A percentile compares a stretch with the other conserved stretches of the same genome.
These are phyloP conservation scores for Mechanitis mazaeus DNA, from an alignment of 2,888 invertebrate species.

Conservation along the genomic window DNA sequence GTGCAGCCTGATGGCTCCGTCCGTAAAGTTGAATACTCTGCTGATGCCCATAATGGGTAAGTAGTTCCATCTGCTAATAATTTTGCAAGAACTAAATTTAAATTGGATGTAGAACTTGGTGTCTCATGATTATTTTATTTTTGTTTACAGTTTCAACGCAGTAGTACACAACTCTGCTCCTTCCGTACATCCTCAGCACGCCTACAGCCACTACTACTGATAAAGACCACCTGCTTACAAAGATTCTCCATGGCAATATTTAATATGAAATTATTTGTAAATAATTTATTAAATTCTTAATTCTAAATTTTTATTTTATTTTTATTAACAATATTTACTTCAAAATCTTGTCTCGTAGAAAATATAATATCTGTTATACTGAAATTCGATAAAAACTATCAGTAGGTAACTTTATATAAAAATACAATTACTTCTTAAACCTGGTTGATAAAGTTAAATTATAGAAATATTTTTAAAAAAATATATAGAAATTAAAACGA, in stretches of 20 bases:
- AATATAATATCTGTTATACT: too few relatives aligned
- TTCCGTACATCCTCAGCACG: constrained; percentile 51
- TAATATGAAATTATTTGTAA: neutral
- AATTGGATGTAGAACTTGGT: neutral
- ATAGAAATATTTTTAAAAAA: too few relatives aligned
- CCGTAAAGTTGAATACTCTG: constrained; percentile 69
- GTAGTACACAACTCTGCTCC: constrained; percentile 66
- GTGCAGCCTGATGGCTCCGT: constrained; percentile 71
- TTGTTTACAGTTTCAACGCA: constrained; percentile 63
- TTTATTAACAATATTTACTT: too few relatives aligned
- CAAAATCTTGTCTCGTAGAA: too few relatives aligned
- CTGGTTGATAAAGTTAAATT: too few relatives aligned
- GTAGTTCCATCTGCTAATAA: neutral
- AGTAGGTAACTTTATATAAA: too few relatives aligned
- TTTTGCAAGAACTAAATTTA: neutral
- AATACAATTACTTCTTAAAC: too few relatives aligned
- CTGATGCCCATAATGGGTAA: constrained; percentile 64
- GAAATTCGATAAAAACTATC: neutral
- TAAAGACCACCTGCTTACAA: neutral
- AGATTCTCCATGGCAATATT: neutral
- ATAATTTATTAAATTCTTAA: neutral
- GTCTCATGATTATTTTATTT: neutral
- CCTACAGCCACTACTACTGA: constrained; percentile 30
- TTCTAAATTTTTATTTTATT: neutral
- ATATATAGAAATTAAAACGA: too few relatives aligned